A percentile compares a stretch with the other conserved stretches of the same genome.
Evolutionary conservation across 2,113 vertebrate genomes (phyloP).

Genomic region (Forbesichthys papilliferus): DNA sequence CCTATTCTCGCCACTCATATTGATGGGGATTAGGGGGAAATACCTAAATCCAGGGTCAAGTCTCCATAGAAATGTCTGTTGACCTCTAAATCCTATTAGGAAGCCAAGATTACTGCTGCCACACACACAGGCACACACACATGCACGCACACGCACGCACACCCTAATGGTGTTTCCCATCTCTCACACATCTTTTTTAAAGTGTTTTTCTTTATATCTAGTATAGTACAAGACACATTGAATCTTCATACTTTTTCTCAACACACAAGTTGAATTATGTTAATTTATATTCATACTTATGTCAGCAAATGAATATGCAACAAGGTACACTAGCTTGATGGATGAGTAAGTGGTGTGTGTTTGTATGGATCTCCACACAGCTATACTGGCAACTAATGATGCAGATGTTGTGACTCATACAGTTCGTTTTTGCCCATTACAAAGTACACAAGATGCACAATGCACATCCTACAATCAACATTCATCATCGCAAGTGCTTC

Average conservation of each 20-base stretch:
- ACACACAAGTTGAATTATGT: constrained; percentile 1
- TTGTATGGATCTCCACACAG: constrained; percentile 1
- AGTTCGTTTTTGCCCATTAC: too few relatives aligned
- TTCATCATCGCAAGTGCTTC: too few relatives aligned
- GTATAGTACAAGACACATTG: background rate
- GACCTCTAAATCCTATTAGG: constrained; percentile 69
- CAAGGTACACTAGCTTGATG: constrained; percentile 17
- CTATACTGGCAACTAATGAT: constrained; percentile 3
- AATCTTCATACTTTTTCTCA: background rate
- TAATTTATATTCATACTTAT: constrained; percentile 25
- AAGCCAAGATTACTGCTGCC: constrained; percentile 51
- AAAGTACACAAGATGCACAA: too few relatives aligned
- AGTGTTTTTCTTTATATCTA: background rate
- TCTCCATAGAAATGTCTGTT: constrained; percentile 41
- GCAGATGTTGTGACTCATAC: background rate
- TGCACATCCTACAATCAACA: too few relatives aligned
- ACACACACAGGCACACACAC: background rate
- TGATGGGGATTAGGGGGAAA: constrained; percentile 48
- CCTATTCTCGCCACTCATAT: constrained; percentile 23
- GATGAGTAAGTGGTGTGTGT: constrained; percentile 46
- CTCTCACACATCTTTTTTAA: background rate
- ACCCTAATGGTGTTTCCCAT: background rate
- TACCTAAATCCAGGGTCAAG: constrained; percentile 49
- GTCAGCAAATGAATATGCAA: constrained; percentile 52
- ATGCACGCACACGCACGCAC: background rate